These are phyloP conservation scores for Pardalotus punctatus DNA, from an alignment of 2,113 vertebrate species.

Conservation along the genomic window DNA sequence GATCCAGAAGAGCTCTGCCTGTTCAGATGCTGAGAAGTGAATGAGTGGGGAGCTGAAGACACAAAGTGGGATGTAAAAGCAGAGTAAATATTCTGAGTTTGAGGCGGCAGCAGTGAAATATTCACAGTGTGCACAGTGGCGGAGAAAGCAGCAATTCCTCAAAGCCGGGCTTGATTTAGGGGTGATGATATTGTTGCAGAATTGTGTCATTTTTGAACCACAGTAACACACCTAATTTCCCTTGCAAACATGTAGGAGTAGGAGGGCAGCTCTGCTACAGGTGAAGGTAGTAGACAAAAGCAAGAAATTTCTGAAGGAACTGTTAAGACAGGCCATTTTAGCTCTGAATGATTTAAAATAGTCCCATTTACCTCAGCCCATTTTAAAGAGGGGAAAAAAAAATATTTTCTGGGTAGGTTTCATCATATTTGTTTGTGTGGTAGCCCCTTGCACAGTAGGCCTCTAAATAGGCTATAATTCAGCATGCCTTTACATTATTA, in stretches of 20 bases:
- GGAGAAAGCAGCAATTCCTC: background rate
- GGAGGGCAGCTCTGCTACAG: background rate
- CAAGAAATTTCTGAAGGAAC: background rate
- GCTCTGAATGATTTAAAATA: background rate
- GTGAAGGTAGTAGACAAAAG: background rate
- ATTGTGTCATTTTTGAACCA: background rate
- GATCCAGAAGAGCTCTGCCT: background rate
- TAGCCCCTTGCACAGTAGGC: background rate
- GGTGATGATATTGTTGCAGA: background rate
- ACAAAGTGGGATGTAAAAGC: background rate
- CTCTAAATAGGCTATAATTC: background rate
- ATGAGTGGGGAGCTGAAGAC: background rate
- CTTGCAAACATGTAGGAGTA: background rate
- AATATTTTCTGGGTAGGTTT: background rate
- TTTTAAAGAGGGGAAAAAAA: background rate
- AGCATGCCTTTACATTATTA: background rate
- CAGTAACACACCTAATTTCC: background rate
- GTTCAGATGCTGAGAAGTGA: background rate
- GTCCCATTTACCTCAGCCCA: background rate
- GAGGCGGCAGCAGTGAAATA: background rate
- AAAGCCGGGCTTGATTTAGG: background rate
- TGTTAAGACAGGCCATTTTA: background rate
- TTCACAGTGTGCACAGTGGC: background rate
- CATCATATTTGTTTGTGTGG: background rate
- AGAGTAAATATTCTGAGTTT: background rate